phyloP scores from a whole-genome alignment of 2,888 invertebrate genomes.

The Drosophila acutilabella region DNA sequence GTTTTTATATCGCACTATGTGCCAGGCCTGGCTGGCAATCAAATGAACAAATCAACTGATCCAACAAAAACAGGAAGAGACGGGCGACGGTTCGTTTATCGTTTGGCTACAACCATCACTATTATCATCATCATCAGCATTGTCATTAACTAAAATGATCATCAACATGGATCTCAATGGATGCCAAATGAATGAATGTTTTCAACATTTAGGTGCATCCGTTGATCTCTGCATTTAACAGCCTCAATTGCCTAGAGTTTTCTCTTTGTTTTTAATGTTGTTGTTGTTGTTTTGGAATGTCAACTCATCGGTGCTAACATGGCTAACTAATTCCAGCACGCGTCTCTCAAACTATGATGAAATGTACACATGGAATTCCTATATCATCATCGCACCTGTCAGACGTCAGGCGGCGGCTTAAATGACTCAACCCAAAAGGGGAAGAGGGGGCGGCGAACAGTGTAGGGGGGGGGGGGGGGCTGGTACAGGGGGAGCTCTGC shows the following conservation, averaged over 20 bases:
- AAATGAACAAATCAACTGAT: conserved; percentile 54
- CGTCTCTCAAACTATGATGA: conserved; percentile 61
- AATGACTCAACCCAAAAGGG: conserved; percentile 40
- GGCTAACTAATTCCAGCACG: conserved; percentile 68
- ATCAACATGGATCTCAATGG: conserved; percentile 34
- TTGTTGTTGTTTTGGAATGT: conserved; percentile 5
- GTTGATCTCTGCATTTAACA: conserved; percentile 5
- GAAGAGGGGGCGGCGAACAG: too few relatives aligned
- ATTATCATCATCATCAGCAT: conserved; percentile 15
- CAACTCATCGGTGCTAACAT: conserved; percentile 25
- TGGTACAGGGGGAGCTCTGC: conserved; percentile 18
- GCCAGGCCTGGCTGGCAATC: conserved; percentile 50
- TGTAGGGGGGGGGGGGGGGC: neutral
- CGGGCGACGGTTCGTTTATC: conserved; percentile 35
- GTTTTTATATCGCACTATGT: conserved; percentile 52
- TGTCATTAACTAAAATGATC: neutral
- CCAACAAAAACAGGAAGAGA: conserved; percentile 49
- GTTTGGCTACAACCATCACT: conserved; percentile 30
- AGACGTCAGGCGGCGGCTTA: conserved; percentile 67
- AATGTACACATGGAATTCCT: conserved; percentile 56
- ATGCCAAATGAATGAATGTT: conserved; percentile 27
- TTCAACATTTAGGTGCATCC: neutral
- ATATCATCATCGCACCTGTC: conserved; percentile 65
- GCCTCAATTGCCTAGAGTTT: neutral
- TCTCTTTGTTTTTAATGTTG: neutral